A percentile compares a stretch with the other conserved stretches of the same genome.
phyloP scores from a whole-genome alignment of 2,888 invertebrate species.

The Apotomis betuletana region DNA sequence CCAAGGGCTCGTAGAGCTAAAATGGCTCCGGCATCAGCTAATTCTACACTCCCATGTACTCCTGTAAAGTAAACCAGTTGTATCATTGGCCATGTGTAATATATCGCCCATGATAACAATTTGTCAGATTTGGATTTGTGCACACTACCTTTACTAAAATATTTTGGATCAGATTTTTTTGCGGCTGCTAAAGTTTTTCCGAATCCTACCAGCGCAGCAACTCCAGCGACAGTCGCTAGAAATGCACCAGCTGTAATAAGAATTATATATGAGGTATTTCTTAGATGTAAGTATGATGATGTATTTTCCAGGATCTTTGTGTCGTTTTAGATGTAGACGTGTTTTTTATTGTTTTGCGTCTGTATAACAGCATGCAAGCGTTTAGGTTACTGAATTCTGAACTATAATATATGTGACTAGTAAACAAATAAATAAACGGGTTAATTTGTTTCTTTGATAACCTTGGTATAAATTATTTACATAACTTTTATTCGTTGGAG shows the following conservation, averaged over 20 bases:
- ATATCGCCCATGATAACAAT: too few relatives aligned
- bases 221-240: constrained; percentile 88
- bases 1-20: constrained; percentile 93
- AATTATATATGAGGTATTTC: background rate
- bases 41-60: constrained; percentile 83
- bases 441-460: too few relatives aligned
- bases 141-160: constrained; percentile 86
- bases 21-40: constrained; percentile 90
- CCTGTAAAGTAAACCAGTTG: constrained; percentile 59
- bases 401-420: background rate
- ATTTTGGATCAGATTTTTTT: constrained; percentile 90
- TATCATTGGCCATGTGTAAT: too few relatives aligned
- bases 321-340: too few relatives aligned
- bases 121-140: background rate
- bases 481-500: constrained; percentile 75
- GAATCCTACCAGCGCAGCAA: constrained; percentile 92
- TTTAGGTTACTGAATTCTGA: background rate
- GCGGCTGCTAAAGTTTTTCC: constrained; percentile 89
- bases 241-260: constrained; percentile 86
- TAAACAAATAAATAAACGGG: too few relatives aligned
- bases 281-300: background rate
- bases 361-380: too few relatives aligned
- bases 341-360: too few relatives aligned
- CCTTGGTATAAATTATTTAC: constrained; percentile 29
- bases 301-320: too few relatives aligned